These are phyloP conservation scores for Gallinago undulata DNA, from an alignment of 2,113 vertebrate genomes.

Conservation along the genomic window DNA sequence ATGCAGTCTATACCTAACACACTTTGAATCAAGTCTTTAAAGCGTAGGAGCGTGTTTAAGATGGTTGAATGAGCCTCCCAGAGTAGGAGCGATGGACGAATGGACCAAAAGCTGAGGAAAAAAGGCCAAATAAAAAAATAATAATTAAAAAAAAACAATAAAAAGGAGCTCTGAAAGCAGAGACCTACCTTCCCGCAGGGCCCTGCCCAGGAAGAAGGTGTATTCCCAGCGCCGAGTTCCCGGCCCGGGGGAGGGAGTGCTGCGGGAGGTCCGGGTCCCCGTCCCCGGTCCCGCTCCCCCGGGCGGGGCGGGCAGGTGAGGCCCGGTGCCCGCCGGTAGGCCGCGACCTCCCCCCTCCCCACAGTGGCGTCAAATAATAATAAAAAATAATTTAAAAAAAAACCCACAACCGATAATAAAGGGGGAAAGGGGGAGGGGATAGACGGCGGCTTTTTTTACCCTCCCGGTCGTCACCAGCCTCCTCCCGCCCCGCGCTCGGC, in stretches of 20 bases:
- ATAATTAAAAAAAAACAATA: too few relatives aligned
- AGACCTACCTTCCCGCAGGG: conserved; percentile 50
- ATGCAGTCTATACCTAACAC: background rate
- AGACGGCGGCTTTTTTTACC: background rate
- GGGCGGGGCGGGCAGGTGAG: background rate
- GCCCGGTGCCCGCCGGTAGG: background rate
- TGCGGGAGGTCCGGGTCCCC: too few relatives aligned
- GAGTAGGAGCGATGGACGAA: fast-evolving
- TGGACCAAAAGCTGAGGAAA: fast-evolving
- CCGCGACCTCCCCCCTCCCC: background rate
- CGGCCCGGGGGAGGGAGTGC: background rate
- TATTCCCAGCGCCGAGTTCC: background rate
- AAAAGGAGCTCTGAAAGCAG: background rate
- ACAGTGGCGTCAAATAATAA: background rate
- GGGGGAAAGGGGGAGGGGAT: too few relatives aligned
- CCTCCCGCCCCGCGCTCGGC: conserved; percentile 29
- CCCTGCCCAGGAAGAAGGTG: conserved; percentile 60
- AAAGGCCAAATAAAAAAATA: fast-evolving
- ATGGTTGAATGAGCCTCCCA: background rate
- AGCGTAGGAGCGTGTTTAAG: fast-evolving
- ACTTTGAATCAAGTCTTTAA: background rate
- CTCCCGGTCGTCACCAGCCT: background rate
- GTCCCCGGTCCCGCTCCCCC: background rate
- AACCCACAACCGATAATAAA: background rate
- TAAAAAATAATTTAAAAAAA: background rate